A percentile compares a stretch with the other conserved stretches of the same genome.
Conservation (phyloP, 2,797 vertebrate genomes). For the Falco novaeseelandiae region DNA sequence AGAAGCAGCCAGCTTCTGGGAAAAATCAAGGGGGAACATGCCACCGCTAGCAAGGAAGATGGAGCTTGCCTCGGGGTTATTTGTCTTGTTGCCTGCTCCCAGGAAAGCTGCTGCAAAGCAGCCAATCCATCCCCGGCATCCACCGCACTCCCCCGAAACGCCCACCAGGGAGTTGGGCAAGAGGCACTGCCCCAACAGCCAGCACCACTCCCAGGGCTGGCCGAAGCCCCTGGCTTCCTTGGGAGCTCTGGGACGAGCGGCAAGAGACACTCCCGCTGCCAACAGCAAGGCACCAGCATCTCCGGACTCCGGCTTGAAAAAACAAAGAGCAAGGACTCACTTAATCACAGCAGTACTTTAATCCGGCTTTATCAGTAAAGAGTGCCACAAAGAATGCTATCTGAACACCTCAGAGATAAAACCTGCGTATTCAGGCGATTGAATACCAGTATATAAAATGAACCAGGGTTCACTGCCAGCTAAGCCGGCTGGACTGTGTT, state of each 20-base stretch:
- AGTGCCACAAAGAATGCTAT: neutral
- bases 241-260: neutral
- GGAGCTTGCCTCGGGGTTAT: neutral
- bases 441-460: neutral
- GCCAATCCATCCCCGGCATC: constrained; percentile 33
- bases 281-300: neutral
- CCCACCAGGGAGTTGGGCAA: constrained; percentile 28
- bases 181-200: neutral
- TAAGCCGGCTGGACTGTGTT: neutral
- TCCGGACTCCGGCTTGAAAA: neutral
- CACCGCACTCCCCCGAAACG: constrained; percentile 1
- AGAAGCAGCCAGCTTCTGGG: neutral
- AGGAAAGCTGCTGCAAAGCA: neutral
- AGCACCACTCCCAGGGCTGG: neutral
- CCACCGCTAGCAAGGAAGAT: neutral
- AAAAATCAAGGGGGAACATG: neutral
- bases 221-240: neutral
- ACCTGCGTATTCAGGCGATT: neutral
- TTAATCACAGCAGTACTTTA: neutral
- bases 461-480: neutral
- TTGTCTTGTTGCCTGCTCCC: constrained; percentile 11
- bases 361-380: neutral
- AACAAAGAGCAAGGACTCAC: neutral
- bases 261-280: neutral
- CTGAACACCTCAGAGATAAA: neutral